phyloP scores from a whole-genome alignment of 2,797 vertebrate genomes.

The Liparis tanakae region DNA sequence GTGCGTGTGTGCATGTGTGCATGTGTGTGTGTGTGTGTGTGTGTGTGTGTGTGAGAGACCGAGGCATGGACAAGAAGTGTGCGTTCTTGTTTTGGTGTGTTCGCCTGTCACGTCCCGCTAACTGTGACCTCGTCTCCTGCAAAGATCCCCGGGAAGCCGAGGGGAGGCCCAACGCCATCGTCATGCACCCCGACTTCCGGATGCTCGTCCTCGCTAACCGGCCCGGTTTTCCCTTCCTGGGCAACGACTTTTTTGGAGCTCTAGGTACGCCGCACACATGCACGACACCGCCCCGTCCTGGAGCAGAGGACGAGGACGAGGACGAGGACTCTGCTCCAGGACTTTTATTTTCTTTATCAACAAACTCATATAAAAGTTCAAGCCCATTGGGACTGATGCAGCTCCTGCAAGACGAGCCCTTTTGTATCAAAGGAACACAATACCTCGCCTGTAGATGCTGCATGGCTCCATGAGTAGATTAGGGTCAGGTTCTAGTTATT shows the following conservation, averaged over 20 bases:
- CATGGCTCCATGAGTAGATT: background rate
- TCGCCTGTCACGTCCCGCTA: constrained; percentile 4
- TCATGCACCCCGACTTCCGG: constrained; percentile 96
- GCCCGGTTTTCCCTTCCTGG: constrained; percentile 97
- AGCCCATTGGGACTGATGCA: background rate
- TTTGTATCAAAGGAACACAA: background rate
- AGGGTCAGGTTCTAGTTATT: background rate
- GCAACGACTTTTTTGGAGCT: constrained; percentile 97
- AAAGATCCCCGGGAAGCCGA: constrained; percentile 82
- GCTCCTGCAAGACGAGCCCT: background rate
- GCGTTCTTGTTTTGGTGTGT: background rate
- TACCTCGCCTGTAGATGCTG: background rate
- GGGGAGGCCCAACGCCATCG: constrained; percentile 84
- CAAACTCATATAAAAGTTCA: background rate
- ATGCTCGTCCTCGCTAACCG: constrained; percentile 97
- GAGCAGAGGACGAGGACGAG: background rate
- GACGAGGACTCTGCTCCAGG: too few species aligned
- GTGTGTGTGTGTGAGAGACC: background rate
- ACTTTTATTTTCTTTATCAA: background rate
- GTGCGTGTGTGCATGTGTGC: too few species aligned
- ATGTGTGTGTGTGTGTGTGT: background rate
- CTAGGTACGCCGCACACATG: constrained; percentile 84
- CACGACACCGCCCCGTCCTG: background rate
- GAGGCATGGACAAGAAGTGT: background rate
- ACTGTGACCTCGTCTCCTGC: constrained; percentile 45